Evolutionary conservation across 1,140 invertebrate species (phyloP), one percentile per base, ranked within the genome.

Genomic region (Dreissena rostriformis): DNA sequence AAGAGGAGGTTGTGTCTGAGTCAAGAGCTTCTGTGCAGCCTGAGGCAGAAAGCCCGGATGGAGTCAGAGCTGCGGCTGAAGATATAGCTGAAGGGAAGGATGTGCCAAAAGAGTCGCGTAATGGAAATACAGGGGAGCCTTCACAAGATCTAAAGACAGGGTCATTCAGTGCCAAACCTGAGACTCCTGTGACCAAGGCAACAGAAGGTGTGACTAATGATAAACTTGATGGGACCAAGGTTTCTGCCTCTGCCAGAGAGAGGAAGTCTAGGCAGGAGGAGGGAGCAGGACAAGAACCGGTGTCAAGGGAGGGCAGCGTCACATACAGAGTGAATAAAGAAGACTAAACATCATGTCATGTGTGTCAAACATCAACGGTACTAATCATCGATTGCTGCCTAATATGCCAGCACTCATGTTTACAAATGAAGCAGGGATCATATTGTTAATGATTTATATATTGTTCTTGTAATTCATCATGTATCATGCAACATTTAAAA

Each of bases 271-370:
- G 39, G 39, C 39, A 39, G 39, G 39, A 39, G 2, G 39, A 39
- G 39, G 49, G 61, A 24, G 7, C 17, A 66, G n/a, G 26, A 15
- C 51, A 15, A 19, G 17, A 19, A 11, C 12, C 28, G 51, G 57
- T 76, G 29, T 76, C 74, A 29, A 57, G 74, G 17, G 74, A 65
- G 63, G 78, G 78, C 15, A 81, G 78, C 63, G 2, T 22, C 6
- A 81, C 78, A 14, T 81, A 81, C 78, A 81, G 78, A 63, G 39
- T 39, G 39, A 39, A 39, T 39, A 39, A 39, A 39, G 39, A 39
- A 39, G 39, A 39, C 39, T 39, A 39, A 8, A 39, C 2, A 39
- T 39, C 39, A 39, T 39, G 39, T 39, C 39, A 39, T 39, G 8
- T 39, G 39, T 39, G 39, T 39, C 39, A 39, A 39, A 39, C 8